Percentiles rank a stretch among this genome's conserved stretches.
These are phyloP conservation scores for Creontiades dilutus DNA, from an alignment of 2,888 invertebrate species.

Conservation along the genomic window DNA sequence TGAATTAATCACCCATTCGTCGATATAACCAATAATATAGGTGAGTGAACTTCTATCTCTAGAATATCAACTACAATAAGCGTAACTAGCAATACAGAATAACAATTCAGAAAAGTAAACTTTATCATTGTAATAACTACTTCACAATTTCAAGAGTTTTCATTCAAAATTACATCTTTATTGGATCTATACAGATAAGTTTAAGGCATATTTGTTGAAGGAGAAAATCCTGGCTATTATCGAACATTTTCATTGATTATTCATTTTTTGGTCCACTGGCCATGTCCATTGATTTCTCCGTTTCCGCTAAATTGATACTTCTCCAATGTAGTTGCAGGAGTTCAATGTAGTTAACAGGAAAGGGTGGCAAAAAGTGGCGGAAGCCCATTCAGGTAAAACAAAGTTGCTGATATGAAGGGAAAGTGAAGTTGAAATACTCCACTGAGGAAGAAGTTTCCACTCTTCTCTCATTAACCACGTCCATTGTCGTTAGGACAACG, in stretches of 20 bases:
- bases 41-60: too few relatives aligned
- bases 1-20: too few relatives aligned
- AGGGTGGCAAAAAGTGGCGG: constrained; percentile 39
- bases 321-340: background rate
- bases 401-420: constrained; percentile 39
- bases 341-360: constrained; percentile 3
- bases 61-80: too few relatives aligned
- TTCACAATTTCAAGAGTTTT: too few relatives aligned
- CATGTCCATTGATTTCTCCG: background rate
- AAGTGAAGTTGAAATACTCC: constrained; percentile 10
- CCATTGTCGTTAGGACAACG: constrained; percentile 26
- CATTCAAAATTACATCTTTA: too few relatives aligned
- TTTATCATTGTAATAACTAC: too few relatives aligned
- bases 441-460: constrained; percentile 29
- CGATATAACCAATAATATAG: too few relatives aligned
- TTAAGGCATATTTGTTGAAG: too few relatives aligned
- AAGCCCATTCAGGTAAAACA: constrained; percentile 22
- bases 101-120: too few relatives aligned
- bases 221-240: too few relatives aligned
- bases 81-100: too few relatives aligned
- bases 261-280: background rate
- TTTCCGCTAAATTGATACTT: background rate
- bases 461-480: constrained; percentile 16
- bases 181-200: too few relatives aligned
- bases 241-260: background rate